Conservation (phyloP, 2,113 vertebrate genomes). For the Spea multiplicata region DNA sequence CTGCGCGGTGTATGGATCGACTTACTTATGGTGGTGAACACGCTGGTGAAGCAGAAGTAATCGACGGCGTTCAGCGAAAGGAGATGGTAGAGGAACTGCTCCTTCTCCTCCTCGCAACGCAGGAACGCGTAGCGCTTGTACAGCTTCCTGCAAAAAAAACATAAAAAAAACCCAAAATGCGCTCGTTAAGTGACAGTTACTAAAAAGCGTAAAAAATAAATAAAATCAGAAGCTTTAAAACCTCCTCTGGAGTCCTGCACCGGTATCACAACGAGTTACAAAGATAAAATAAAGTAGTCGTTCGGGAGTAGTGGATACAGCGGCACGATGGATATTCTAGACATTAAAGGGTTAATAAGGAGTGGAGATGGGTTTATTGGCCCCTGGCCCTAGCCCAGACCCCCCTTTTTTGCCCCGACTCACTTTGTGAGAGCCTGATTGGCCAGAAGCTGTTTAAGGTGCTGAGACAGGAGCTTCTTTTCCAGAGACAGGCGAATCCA, state of each 20-base stretch:
- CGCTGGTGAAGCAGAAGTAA: slow-evolving; percentile 96
- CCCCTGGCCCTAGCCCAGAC: too few relatives aligned
- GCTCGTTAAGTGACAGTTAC: too few relatives aligned
- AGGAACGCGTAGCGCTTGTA: slow-evolving; percentile 96
- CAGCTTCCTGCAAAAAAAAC: slow-evolving; percentile 74
- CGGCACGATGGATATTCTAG: too few relatives aligned
- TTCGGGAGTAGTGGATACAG: too few relatives aligned
- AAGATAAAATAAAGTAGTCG: too few relatives aligned
- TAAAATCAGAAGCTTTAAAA: too few relatives aligned
- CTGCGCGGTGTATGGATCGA: slow-evolving; percentile 35
- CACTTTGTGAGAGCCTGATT: slow-evolving; percentile 83
- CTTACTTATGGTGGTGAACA: slow-evolving; percentile 90
- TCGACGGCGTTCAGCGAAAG: slow-evolving; percentile 96
- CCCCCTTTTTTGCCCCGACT: slow-evolving; percentile 40
- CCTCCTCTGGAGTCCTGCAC: too few relatives aligned
- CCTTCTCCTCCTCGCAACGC: slow-evolving; percentile 92
- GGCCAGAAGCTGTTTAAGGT: slow-evolving; percentile 89
- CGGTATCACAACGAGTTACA: too few relatives aligned
- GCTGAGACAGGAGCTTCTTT: slow-evolving; percentile 94
- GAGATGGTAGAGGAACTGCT: slow-evolving; percentile 95
- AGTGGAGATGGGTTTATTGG: too few relatives aligned
- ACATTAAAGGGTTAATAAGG: too few relatives aligned
- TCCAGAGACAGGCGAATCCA: slow-evolving; percentile 95
- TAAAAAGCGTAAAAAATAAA: too few relatives aligned
- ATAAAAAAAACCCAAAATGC: background rate